Conservation (phyloP, 92 coral and sea anemone genomes). For the Epizoanthus rinbou region DNA sequence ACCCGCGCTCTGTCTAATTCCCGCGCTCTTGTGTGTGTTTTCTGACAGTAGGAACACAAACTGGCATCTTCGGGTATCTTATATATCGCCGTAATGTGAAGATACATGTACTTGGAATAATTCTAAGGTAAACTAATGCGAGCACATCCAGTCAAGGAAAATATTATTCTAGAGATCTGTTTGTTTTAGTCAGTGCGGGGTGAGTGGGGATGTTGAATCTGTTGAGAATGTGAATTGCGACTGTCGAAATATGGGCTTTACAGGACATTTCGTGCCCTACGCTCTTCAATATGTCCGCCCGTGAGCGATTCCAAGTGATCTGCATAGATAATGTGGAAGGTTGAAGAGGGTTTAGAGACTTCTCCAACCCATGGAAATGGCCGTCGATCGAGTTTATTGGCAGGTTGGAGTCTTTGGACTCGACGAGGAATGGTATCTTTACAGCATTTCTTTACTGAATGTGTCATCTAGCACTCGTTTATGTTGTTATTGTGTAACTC, state of each 20-base stretch:
- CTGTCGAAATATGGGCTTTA: constrained; percentile 27
- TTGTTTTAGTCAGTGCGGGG: constrained; percentile 30
- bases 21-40: constrained; percentile 16
- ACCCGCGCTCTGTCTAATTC: neutral
- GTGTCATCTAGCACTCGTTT: neutral
- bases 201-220: neutral
- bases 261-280: constrained; percentile 22
- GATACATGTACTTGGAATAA: constrained; percentile 34
- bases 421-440: neutral
- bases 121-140: constrained; percentile 27
- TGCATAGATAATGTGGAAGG: constrained; percentile 26
- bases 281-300: constrained; percentile 5
- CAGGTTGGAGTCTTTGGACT: neutral
- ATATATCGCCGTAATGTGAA: constrained; percentile 8
- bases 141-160: constrained; percentile 25
- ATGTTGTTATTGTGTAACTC: constrained; percentile 2
- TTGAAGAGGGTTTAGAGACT: constrained; percentile 1
- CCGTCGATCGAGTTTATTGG: constrained; percentile 21
- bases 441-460: neutral
- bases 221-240: constrained; percentile 32
- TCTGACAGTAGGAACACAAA: constrained; percentile 3
- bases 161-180: constrained; percentile 38
- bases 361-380: neutral
- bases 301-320: constrained; percentile 13
- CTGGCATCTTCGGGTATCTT: neutral